Conservation (phyloP, 2,888 invertebrate species). For the Dromius quadrimaculatus region DNA sequence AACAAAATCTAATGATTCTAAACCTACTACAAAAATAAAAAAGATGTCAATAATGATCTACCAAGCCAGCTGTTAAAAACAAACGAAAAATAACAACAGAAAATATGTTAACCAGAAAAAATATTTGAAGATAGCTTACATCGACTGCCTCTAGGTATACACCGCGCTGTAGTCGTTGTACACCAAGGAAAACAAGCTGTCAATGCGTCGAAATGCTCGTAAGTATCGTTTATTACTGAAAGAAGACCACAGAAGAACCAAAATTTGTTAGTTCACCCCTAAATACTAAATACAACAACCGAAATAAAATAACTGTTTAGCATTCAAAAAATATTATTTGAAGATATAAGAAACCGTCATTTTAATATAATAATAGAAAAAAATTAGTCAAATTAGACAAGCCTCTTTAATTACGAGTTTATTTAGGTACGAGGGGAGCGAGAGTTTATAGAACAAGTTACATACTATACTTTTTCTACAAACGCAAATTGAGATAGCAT, state of each 20-base stretch:
- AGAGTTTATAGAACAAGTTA: no score
- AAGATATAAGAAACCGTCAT: no score
- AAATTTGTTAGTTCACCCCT: conserved; percentile 21
- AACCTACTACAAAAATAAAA: conserved; percentile 40
- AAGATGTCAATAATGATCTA: conserved; percentile 41
- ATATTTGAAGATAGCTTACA: conserved; percentile 67
- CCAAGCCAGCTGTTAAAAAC: conserved; percentile 17
- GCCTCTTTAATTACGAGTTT: no score
- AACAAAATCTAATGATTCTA: background rate
- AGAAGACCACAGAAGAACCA: conserved; percentile 56
- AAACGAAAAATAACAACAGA: conserved; percentile 17
- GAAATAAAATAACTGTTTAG: background rate
- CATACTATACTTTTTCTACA: no score
- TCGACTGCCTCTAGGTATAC: conserved; percentile 74
- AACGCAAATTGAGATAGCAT: no score
- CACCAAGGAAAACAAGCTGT: conserved; percentile 85
- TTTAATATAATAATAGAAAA: no score
- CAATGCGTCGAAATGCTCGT: conserved; percentile 81
- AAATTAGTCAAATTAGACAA: no score
- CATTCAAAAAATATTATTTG: no score
- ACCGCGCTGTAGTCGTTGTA: conserved; percentile 72
- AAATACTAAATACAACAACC: background rate
- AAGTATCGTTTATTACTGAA: conserved; percentile 78
- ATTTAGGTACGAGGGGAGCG: no score
- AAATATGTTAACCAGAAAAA: conserved; percentile 43